Conservation (phyloP, 2,797 vertebrate species). For the Neosilurus hyrtlii region DNA sequence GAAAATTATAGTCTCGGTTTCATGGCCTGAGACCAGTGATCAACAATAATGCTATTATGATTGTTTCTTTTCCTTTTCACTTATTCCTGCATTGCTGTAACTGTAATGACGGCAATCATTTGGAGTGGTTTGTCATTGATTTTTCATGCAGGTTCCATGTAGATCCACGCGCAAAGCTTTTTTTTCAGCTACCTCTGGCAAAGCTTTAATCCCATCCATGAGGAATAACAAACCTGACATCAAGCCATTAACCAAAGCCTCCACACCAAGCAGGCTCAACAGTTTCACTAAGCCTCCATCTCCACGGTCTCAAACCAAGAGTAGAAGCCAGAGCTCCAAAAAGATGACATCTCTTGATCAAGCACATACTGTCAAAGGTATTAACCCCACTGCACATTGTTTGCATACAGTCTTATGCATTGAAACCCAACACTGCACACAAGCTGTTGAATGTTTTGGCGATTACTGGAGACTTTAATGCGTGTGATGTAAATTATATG, state of each 20-base stretch:
- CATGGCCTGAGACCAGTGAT: neutral
- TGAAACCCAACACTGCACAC: neutral
- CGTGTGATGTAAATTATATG: neutral
- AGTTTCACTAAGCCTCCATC: constrained; percentile 43
- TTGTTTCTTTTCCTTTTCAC: constrained; percentile 7
- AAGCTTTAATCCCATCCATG: constrained; percentile 30
- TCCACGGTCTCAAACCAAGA: constrained; percentile 40
- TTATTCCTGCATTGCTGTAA: neutral
- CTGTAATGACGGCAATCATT: constrained; percentile 17
- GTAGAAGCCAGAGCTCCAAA: constrained; percentile 33
- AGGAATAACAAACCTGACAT: constrained; percentile 46
- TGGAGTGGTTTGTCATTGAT: constrained; percentile 16
- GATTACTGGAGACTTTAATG: neutral
- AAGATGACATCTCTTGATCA: constrained; percentile 29
- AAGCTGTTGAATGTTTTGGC: too few relatives aligned
- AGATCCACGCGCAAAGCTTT: constrained; percentile 36
- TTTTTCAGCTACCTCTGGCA: constrained; percentile 48
- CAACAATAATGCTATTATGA: neutral
- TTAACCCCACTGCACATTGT: neutral
- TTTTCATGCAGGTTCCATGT: constrained; percentile 33
- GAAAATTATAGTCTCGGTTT: neutral
- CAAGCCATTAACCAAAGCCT: constrained; percentile 32
- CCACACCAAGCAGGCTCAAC: constrained; percentile 36
- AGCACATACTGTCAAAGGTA: constrained; percentile 46
- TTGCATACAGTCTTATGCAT: neutral